These are phyloP conservation scores for Mylabris sibirica DNA, from an alignment of 2,888 invertebrate genomes.

Conservation along the genomic window DNA sequence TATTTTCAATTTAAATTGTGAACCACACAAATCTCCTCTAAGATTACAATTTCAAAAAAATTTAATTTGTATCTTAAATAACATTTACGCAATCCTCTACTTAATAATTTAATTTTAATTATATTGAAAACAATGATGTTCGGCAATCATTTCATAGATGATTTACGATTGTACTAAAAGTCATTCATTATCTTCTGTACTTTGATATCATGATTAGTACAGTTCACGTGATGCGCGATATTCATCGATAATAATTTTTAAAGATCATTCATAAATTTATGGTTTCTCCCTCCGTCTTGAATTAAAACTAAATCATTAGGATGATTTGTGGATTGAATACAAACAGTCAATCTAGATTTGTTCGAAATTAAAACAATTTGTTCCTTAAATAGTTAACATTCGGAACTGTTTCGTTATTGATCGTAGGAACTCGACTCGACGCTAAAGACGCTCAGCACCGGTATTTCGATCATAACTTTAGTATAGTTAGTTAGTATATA, in stretches of 20 bases:
- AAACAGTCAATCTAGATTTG: conserved; percentile 5
- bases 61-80: no score
- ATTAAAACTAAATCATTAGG: background rate
- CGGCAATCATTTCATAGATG: no score
- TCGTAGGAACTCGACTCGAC: conserved; percentile 41
- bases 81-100: no score
- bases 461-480: conserved; percentile 39
- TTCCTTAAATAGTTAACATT: conserved; percentile 49
- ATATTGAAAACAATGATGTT: no score
- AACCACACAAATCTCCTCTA: no score
- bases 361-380: conserved; percentile 30
- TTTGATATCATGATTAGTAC: no score
- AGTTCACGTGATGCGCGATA: no score
- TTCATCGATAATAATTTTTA: background rate
- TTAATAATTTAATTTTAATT: no score
- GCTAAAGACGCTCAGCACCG: conserved; percentile 52
- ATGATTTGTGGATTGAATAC: conserved; percentile 13
- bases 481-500: conserved; percentile 42
- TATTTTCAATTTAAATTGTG: no score
- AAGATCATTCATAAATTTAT: background rate
- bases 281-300: background rate
- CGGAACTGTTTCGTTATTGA: conserved; percentile 38
- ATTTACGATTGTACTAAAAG: no score
- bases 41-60: no score
- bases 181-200: no score